These are phyloP conservation scores for Scaptomyza cyrtandrae DNA, from an alignment of 2,888 invertebrate genomes.

Conservation along the genomic window DNA sequence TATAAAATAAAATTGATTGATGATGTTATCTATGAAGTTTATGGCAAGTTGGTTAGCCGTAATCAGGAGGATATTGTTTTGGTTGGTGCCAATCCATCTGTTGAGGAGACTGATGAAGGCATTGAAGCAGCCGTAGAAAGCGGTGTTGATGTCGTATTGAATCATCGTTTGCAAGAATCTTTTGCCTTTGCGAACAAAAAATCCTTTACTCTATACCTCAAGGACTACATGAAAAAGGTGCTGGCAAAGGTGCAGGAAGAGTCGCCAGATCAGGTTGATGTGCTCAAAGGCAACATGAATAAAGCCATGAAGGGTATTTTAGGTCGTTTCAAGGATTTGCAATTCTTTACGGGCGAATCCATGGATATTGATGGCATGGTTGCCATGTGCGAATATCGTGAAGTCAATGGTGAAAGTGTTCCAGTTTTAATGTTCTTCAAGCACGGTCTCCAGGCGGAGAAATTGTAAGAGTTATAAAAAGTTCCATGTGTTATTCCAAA, in stretches of 20 bases:
- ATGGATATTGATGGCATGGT: slow-evolving; percentile 98
- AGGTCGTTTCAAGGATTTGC: slow-evolving; percentile 94
- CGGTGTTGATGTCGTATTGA: slow-evolving; percentile 96
- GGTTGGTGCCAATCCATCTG: slow-evolving; percentile 97
- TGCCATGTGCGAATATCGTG: slow-evolving; percentile 96
- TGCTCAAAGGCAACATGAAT: slow-evolving; percentile 96
- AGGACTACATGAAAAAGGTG: slow-evolving; percentile 98
- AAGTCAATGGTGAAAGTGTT: slow-evolving; percentile 91
- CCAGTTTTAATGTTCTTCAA: slow-evolving; percentile 98
- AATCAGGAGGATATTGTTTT: slow-evolving; percentile 90
- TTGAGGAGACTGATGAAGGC: slow-evolving; percentile 93
- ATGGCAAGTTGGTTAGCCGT: slow-evolving; percentile 92
- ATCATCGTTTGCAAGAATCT: slow-evolving; percentile 94
- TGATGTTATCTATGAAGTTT: slow-evolving; percentile 96
- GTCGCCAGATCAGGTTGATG: slow-evolving; percentile 92
- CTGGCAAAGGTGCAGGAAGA: slow-evolving; percentile 92
- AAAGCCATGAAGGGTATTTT: slow-evolving; percentile 96
- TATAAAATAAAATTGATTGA: slow-evolving; percentile 96
- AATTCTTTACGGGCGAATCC: slow-evolving; percentile 96
- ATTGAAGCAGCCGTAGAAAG: slow-evolving; percentile 90
- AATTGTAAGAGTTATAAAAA: slow-evolving; percentile 88
- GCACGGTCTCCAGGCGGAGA: slow-evolving; percentile 97
- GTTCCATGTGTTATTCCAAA: neutral
- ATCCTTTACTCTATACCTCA: slow-evolving; percentile 95
- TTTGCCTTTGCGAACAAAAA: slow-evolving; percentile 95